Percentiles rank a stretch among this genome's conserved stretches.
Evolutionary conservation across 2,113 vertebrate species (phyloP).

Genomic region (Hiodon alosoides): DNA sequence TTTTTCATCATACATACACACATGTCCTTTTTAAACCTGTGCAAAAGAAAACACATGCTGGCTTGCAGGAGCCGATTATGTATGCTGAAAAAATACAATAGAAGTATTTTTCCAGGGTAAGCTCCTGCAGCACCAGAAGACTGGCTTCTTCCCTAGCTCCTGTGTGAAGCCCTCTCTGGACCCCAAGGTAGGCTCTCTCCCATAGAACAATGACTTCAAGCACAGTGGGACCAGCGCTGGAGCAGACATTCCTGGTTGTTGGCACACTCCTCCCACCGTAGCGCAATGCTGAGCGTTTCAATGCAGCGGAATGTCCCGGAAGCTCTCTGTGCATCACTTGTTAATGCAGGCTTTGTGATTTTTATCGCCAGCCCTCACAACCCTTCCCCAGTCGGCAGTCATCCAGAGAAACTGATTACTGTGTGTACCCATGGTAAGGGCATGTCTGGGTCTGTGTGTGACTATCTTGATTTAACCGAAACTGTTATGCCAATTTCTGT

Average conservation of each 20-base stretch:
- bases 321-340: not conserved
- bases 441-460: not conserved
- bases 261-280: too few relatives aligned
- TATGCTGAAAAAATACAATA: not conserved
- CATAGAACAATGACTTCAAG: not conserved
- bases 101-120: constrained; percentile 67
- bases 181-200: constrained; percentile 64
- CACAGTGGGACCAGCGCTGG: not conserved
- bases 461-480: too few relatives aligned
- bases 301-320: not conserved
- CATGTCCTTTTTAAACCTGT: not conserved
- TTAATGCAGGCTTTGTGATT: not conserved
- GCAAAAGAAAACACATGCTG: not conserved
- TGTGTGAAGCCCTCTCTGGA: constrained; percentile 91
- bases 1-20: not conserved
- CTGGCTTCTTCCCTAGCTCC: constrained; percentile 84
- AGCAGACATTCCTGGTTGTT: not conserved
- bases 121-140: constrained; percentile 79
- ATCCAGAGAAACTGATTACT: constrained; percentile 83
- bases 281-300: not conserved
- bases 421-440: constrained; percentile 81
- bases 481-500: too few relatives aligned
- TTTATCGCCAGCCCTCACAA: constrained; percentile 57
- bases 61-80: not conserved
- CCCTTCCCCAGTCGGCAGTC: constrained; percentile 70